Conservation (phyloP, 2,797 vertebrate genomes). For the Euthynnus affinis region DNA sequence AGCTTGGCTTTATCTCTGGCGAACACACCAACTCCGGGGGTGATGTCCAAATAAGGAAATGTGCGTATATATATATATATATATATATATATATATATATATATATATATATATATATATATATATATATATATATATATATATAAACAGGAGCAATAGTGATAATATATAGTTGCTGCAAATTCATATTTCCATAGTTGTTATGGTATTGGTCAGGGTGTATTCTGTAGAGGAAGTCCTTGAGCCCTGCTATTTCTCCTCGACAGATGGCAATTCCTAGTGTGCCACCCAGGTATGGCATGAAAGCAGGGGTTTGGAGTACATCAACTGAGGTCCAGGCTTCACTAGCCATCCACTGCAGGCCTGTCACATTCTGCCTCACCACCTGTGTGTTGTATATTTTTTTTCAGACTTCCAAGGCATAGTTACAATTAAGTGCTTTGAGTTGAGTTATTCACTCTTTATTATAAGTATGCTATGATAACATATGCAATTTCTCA, state of each 20-base stretch:
- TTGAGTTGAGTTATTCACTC: background rate
- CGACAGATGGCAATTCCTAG: constrained; percentile 77
- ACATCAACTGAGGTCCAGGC: constrained; percentile 60
- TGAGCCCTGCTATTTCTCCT: constrained; percentile 79
- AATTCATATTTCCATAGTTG: constrained; percentile 24
- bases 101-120: too few species aligned
- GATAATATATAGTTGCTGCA: background rate
- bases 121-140: too few species aligned
- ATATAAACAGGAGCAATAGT: too few species aligned
- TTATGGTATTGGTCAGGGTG: constrained; percentile 38
- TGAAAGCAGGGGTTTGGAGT: constrained; percentile 56
- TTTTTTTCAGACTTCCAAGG: background rate
- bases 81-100: too few species aligned
- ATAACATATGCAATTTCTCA: background rate
- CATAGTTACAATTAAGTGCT: background rate
- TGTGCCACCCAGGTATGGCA: constrained; percentile 72
- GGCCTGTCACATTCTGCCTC: constrained; percentile 66
- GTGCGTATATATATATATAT: too few species aligned
- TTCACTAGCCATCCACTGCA: constrained; percentile 73
- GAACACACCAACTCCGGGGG: too few species aligned
- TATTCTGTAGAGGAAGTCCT: constrained; percentile 63
- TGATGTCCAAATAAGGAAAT: too few species aligned
- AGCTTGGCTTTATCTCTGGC: too few species aligned
- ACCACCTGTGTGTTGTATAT: constrained; percentile 54
- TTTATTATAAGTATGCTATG: background rate